Percentiles rank a stretch among this genome's conserved stretches.
phyloP scores from a whole-genome alignment of 2,797 vertebrate species.

The Periophthalmus magnuspinnatus region DNA sequence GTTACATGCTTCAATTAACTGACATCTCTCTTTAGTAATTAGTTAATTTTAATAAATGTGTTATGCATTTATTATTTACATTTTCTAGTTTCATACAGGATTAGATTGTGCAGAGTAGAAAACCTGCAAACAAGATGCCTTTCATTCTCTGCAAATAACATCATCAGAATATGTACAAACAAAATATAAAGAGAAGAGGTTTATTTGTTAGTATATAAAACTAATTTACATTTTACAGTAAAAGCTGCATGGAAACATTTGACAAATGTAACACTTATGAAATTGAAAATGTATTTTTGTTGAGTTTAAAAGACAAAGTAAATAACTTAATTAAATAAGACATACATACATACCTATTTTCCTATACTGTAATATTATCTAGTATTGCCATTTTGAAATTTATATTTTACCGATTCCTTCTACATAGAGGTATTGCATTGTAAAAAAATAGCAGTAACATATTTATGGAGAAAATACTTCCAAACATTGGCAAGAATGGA shows the following conservation, averaged over 20 bases:
- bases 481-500: constrained; percentile 25
- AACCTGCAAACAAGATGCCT: constrained; percentile 59
- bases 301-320: constrained; percentile 8
- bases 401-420: constrained; percentile 9
- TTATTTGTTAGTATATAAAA: constrained; percentile 76
- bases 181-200: constrained; percentile 62
- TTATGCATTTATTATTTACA: constrained; percentile 70
- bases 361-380: not conserved
- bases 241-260: constrained; percentile 62
- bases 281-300: constrained; percentile 35
- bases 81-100: constrained; percentile 53
- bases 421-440: constrained; percentile 15
- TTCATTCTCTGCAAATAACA: constrained; percentile 60
- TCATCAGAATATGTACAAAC: constrained; percentile 71
- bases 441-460: not conserved
- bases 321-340: constrained; percentile 25
- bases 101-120: constrained; percentile 68
- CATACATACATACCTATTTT: constrained; percentile 12
- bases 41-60: constrained; percentile 67
- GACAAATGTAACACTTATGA: constrained; percentile 57
- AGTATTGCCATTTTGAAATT: not conserved
- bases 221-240: constrained; percentile 78
- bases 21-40: constrained; percentile 21
- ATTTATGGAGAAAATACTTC: not conserved
- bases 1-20: not conserved